A percentile compares a stretch with the other conserved stretches of the same genome.
These are phyloP conservation scores for Corydoras sp. DNA, from an alignment of 2,113 vertebrate species.

Conservation along the genomic window DNA sequence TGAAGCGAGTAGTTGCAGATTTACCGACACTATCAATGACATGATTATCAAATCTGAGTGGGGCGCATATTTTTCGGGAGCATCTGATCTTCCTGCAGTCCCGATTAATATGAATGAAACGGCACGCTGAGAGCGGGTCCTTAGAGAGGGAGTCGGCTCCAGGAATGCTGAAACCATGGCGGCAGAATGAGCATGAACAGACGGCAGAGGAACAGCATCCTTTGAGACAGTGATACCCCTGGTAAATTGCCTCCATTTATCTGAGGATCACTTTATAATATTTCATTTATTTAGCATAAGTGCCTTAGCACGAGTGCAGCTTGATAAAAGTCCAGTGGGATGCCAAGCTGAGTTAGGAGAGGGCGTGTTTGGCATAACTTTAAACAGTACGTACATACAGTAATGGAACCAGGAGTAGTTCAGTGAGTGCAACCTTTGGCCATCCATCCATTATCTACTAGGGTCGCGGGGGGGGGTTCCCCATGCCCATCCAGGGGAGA, in stretches of 20 bases:
- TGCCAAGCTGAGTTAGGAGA: neutral
- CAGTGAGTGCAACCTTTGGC: no score
- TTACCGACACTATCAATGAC: conserved; percentile 28
- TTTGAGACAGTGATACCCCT: neutral
- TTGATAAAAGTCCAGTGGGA: neutral
- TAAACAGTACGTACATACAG: neutral
- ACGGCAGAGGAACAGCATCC: neutral
- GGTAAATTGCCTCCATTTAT: conserved; percentile 3
- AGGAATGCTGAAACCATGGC: conserved; percentile 7
- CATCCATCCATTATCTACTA: no score
- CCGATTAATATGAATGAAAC: conserved; percentile 40
- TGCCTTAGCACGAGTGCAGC: neutral
- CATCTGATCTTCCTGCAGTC: conserved; percentile 41
- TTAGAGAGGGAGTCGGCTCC: conserved; percentile 1
- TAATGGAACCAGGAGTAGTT: no score
- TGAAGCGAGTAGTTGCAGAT: no score
- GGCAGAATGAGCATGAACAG: neutral
- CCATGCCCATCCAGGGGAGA: no score
- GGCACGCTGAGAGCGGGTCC: conserved; percentile 10
- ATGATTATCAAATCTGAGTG: conserved; percentile 41
- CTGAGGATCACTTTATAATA: neutral
- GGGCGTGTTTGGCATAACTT: neutral
- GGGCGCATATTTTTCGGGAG: conserved; percentile 26
- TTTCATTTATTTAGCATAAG: neutral
- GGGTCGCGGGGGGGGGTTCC: no score